These are phyloP conservation scores for Natrix natrix DNA, from an alignment of 2,797 vertebrate species.

Conservation along the genomic window DNA sequence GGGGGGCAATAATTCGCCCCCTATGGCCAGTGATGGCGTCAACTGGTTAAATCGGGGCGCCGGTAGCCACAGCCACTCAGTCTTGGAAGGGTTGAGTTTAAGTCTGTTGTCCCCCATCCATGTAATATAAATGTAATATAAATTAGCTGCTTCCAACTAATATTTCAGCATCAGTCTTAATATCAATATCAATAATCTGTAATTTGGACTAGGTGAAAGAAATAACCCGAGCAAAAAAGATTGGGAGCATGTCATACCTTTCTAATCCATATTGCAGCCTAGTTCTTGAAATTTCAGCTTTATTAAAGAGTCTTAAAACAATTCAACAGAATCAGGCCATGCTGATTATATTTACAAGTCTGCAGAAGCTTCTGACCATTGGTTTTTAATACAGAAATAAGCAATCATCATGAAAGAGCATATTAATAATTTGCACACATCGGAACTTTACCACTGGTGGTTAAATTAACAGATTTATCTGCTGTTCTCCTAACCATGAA, in stretches of 20 bases:
- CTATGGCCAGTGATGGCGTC: no score
- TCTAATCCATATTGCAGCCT: conserved; percentile 12
- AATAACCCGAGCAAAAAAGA: conserved; percentile 13
- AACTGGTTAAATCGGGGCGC: no score
- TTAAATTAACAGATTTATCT: not conserved
- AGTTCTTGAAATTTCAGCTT: not conserved
- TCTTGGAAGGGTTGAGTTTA: no score
- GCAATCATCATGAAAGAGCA: not conserved
- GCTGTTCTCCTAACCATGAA: not conserved
- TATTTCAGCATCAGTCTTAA: not conserved
- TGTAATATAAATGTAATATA: no score
- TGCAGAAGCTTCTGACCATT: not conserved
- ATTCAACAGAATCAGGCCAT: not conserved
- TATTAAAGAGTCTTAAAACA: not conserved
- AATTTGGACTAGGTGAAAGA: conserved; percentile 22
- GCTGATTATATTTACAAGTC: not conserved
- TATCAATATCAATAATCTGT: not conserved
- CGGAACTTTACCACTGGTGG: not conserved
- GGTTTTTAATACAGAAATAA: not conserved
- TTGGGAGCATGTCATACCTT: not conserved
- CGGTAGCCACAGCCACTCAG: no score
- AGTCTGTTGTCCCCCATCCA: no score
- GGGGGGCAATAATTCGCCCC: no score
- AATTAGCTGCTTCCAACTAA: not conserved
- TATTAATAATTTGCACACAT: not conserved